phyloP scores from a whole-genome alignment of 2,113 vertebrate genomes.

The Hemiprocne comata region DNA sequence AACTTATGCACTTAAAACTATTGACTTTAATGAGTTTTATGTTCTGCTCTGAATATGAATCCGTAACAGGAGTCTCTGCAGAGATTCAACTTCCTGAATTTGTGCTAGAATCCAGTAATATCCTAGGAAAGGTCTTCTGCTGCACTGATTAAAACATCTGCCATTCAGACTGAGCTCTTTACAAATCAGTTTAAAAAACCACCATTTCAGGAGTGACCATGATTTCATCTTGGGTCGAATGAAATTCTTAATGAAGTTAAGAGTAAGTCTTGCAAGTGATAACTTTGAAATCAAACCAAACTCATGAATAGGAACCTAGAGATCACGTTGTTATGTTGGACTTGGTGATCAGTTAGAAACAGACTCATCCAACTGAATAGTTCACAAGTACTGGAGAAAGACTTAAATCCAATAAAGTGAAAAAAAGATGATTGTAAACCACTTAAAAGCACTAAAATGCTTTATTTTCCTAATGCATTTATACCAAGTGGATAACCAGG shows the following conservation, averaged over 20 bases:
- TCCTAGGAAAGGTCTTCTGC: not conserved
- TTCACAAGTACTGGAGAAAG: not conserved
- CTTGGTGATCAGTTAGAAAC: not conserved
- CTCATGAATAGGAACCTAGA: not conserved
- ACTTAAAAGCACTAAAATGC: not conserved
- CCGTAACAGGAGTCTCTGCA: not conserved
- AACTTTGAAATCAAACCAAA: not conserved
- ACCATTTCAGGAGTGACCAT: not conserved
- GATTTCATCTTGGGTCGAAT: not conserved
- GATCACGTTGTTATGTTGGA: not conserved
- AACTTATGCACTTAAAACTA: not conserved
- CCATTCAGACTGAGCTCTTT: not conserved
- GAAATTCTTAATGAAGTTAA: not conserved
- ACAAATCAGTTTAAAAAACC: not conserved
- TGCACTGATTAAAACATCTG: not conserved
- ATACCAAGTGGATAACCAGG: not conserved
- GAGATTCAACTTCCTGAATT: not conserved
- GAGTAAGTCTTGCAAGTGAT: not conserved
- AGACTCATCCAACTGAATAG: not conserved
- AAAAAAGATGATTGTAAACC: not conserved
- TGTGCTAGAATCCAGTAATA: not conserved
- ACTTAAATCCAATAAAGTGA: not conserved
- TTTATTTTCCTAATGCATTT: not conserved
- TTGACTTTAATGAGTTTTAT: not conserved
- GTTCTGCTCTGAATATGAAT: not conserved